Percentiles rank a stretch among this genome's conserved stretches.
These are phyloP conservation scores for Xylota segnis DNA, from an alignment of 2,888 invertebrate species.

Conservation along the genomic window DNA sequence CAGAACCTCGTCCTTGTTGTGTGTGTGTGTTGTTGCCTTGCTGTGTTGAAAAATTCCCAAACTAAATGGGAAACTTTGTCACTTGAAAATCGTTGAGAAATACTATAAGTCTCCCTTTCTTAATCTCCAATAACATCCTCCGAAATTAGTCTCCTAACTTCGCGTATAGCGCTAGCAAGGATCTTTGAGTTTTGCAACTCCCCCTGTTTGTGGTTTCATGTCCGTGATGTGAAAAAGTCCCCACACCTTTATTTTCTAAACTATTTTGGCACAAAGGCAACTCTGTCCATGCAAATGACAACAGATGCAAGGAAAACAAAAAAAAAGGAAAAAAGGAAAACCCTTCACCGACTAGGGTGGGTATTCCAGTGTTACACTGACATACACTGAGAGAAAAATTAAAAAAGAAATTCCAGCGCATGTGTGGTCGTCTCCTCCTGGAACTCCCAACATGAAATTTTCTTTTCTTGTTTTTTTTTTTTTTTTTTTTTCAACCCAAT, in stretches of 20 bases:
- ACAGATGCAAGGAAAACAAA: constrained; percentile 54
- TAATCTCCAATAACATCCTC: background rate
- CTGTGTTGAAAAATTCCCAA: constrained; percentile 19
- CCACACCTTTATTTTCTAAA: constrained; percentile 67
- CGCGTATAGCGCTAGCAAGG: background rate
- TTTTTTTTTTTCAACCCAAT: constrained; percentile 60
- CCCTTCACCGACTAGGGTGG: constrained; percentile 16
- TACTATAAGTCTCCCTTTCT: background rate
- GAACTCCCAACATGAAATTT: constrained; percentile 60
- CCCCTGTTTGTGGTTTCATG: background rate
- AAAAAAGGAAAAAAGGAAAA: constrained; percentile 6
- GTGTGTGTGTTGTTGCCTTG: constrained; percentile 10
- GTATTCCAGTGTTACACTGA: constrained; percentile 74
- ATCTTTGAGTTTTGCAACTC: background rate
- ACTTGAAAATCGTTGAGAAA: background rate
- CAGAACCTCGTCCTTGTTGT: background rate
- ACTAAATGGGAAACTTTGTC: background rate
- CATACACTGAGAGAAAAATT: constrained; percentile 58
- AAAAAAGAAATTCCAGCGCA: constrained; percentile 71
- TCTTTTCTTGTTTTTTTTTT: constrained; percentile 12
- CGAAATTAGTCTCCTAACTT: background rate
- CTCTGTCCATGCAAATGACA: constrained; percentile 64
- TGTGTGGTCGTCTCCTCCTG: constrained; percentile 58
- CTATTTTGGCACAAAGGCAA: constrained; percentile 59
- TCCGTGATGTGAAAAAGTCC: constrained; percentile 16